Evolutionary conservation across 2,888 invertebrate species (phyloP), one percentile per base, ranked within the genome.

Genomic region (Drosophila siamana): DNA sequence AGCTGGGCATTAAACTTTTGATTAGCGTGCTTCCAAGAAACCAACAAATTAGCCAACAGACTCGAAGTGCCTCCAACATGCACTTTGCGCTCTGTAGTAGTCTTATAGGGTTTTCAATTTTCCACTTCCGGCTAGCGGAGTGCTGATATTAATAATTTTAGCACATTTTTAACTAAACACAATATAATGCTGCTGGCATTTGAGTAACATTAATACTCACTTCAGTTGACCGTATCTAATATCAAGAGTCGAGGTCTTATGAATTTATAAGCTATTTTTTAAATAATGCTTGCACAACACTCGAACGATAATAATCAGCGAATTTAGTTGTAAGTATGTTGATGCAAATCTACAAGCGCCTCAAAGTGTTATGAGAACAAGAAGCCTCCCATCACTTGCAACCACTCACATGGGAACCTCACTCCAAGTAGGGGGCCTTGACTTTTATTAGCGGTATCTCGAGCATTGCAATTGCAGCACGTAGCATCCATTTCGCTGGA

Each of bases 11-110:
- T 86, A 70, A 74, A 73, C 81, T 84, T 80, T 81, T 84, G 81
- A 86, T 86, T 84, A 84, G 86, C 74, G 81, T 71, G 79, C 71
- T 80, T 85, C 80, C 76, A 76, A 73, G 80, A 83, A 87, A 69
- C 33, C 70, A 76, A 66, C 67, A 82, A 85, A 87, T 85, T 85
- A 87, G 72, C 74, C 68, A 66, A 70, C 55, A 62, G 60, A 69
- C 62, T 63, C 62, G 7, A 74, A 67, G 43, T 50, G 22, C 19
- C 50, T 19, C 33, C 6, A 59, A 60, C 70, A 64, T 70, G 71
- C 65, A 64, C 63, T 51, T 69, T 56, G 38, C 52, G 22, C 9
- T 26, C 7, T 30, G n/a, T n/a, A n/a, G n/a, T n/a, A 50, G 33
- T 60, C 46, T 51, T 62, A 64, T 55, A 55, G 15, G 24, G 36